These are phyloP conservation scores for Plectrocnemia conspersa DNA, from an alignment of 1,140 invertebrate species.

Conservation along the genomic window DNA sequence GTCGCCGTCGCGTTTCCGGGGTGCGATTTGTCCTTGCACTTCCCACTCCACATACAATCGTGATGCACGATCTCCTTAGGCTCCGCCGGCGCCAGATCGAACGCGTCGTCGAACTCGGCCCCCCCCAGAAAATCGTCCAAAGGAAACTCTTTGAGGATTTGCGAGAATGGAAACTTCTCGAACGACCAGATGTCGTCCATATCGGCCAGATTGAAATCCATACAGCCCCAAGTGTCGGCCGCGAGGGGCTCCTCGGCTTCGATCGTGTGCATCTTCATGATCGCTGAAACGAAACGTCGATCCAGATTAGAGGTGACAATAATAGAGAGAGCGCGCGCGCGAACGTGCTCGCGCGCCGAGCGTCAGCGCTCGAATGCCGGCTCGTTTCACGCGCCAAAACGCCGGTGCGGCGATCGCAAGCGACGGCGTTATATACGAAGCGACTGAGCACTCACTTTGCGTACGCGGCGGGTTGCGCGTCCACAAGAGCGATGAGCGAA, in stretches of 20 bases:
- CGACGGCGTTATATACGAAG: too few relatives aligned
- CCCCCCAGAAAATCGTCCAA: too few relatives aligned
- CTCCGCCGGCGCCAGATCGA: slow-evolving; percentile 38
- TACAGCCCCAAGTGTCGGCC: slow-evolving; percentile 11
- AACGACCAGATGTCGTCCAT: slow-evolving; percentile 32
- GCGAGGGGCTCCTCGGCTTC: slow-evolving; percentile 18
- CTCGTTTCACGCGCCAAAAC: not conserved
- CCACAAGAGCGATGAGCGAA: not conserved
- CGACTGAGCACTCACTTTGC: too few relatives aligned
- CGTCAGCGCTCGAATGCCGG: not conserved
- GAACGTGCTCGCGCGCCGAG: slow-evolving; percentile 2
- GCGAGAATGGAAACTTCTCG: too few relatives aligned
- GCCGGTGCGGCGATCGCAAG: not conserved
- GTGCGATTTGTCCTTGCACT: slow-evolving; percentile 42
- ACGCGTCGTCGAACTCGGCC: slow-evolving; percentile 38
- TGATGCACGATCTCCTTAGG: slow-evolving; percentile 48
- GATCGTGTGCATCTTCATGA: slow-evolving; percentile 24
- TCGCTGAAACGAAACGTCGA: not conserved
- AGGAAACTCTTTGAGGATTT: too few relatives aligned
- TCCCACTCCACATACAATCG: slow-evolving; percentile 51
- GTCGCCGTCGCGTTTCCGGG: not conserved
- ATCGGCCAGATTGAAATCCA: slow-evolving; percentile 24
- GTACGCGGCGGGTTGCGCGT: too few relatives aligned
- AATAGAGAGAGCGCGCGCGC: not conserved
- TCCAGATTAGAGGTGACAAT: not conserved